These are phyloP conservation scores for Exocentrus adspersus DNA, from an alignment of 2,888 invertebrate species.

Conservation along the genomic window DNA sequence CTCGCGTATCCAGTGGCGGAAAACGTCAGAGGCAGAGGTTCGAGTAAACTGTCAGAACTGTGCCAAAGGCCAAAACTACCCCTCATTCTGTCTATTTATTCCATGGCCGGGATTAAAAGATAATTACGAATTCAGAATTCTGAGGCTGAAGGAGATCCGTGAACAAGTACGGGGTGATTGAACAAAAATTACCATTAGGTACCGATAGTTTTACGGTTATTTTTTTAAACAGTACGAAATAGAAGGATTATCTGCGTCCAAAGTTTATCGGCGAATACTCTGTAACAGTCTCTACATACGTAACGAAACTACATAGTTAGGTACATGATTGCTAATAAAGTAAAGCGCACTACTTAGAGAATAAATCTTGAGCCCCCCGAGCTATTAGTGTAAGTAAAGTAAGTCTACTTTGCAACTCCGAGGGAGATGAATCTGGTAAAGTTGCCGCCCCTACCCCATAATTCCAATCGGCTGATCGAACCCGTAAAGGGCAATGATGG, in stretches of 20 bases:
- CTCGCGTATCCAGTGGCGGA: slow-evolving; percentile 18
- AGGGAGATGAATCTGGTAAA: slow-evolving; percentile 21
- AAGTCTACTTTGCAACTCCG: slow-evolving; percentile 33
- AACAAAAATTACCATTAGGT: too few species aligned
- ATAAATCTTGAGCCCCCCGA: background rate
- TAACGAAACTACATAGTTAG: background rate
- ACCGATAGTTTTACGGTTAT: too few species aligned
- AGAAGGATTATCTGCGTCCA: too few species aligned
- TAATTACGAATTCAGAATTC: slow-evolving; percentile 26
- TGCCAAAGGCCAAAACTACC: slow-evolving; percentile 28
- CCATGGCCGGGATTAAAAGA: slow-evolving; percentile 27
- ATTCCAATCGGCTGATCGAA: slow-evolving; percentile 34
- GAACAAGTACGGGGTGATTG: background rate
- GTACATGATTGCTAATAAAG: background rate
- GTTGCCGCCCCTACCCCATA: slow-evolving; percentile 27
- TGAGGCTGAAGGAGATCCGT: slow-evolving; percentile 13
- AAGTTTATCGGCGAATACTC: too few species aligned
- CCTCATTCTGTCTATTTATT: slow-evolving; percentile 29
- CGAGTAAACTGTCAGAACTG: slow-evolving; percentile 27
- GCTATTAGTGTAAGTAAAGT: slow-evolving; percentile 33
- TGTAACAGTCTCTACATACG: too few species aligned
- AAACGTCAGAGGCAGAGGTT: slow-evolving; percentile 20
- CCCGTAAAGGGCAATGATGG: slow-evolving; percentile 28
- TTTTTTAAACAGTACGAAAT: too few species aligned
- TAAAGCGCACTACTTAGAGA: too few species aligned